Percentiles rank a stretch among this genome's conserved stretches.
Conservation (phyloP, 64 coral and sea anemone species). For the Platygyra sinensis region DNA sequence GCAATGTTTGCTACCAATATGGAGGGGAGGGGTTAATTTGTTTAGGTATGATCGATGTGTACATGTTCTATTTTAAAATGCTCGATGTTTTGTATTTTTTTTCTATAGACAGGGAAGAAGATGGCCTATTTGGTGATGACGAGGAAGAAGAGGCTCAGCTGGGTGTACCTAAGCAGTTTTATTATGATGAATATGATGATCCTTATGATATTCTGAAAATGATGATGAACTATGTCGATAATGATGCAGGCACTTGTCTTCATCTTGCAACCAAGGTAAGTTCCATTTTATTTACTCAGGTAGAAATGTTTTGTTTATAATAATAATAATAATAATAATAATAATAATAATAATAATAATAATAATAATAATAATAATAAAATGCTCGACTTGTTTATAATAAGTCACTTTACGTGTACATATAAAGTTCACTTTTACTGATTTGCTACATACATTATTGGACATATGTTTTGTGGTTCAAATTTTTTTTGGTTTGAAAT, state of each 20-base stretch:
- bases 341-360: no score
- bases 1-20: no score
- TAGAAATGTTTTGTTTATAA: no score
- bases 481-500: no score
- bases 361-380: no score
- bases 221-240: conserved; percentile 97
- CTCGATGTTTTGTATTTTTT: background rate
- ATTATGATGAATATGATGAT: conserved; percentile 93
- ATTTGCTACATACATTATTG: no score
- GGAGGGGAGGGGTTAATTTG: no score
- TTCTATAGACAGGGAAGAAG: conserved; percentile 81
- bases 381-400: no score
- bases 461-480: no score
- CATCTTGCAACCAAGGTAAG: conserved; percentile 96
- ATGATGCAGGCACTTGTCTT: conserved; percentile 91
- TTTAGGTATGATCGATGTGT: background rate
- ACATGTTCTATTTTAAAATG: background rate
- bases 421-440: no score
- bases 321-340: no score
- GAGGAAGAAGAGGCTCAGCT: conserved; percentile 62
- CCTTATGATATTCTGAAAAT: conserved; percentile 94
- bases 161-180: conserved; percentile 70
- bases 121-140: conserved; percentile 96
- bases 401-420: no score
- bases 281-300: background rate